Evolutionary conservation across 2,113 vertebrate genomes (phyloP).

Genomic region (Rhinopomastus cyanomelas): DNA sequence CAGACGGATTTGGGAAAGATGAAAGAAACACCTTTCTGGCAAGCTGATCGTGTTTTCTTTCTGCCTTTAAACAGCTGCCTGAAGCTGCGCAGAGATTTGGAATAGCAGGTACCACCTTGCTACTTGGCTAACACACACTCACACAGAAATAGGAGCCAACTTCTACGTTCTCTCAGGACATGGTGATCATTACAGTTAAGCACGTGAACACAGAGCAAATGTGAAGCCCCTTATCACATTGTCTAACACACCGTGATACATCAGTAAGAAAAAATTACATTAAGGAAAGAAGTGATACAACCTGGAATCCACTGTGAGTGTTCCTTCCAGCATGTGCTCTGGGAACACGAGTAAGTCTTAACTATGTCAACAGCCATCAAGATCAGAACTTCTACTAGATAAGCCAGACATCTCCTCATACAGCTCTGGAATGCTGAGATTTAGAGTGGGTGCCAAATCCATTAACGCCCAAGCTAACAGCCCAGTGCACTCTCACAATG

Average conservation of each 20-base stretch:
- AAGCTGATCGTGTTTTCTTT: not conserved
- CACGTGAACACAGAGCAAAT: not conserved
- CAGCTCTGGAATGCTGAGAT: not conserved
- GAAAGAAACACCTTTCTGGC: not conserved
- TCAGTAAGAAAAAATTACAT: not conserved
- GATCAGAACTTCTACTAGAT: not conserved
- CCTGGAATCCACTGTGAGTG: not conserved
- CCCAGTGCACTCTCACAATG: not conserved
- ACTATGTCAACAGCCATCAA: not conserved
- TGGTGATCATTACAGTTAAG: not conserved
- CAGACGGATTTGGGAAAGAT: not conserved
- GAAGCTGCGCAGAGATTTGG: not conserved
- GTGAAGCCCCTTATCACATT: not conserved
- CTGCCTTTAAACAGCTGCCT: not conserved
- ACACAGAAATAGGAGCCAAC: not conserved
- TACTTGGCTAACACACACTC: not conserved
- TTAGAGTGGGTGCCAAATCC: not conserved
- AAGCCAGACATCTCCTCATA: not conserved
- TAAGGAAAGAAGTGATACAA: not conserved
- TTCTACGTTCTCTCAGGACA: not conserved
- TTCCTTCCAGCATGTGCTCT: not conserved
- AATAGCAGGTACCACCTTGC: not conserved
- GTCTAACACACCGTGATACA: not conserved
- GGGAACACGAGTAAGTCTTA: not conserved
- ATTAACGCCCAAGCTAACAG: not conserved